phyloP scores from a whole-genome alignment of 2,797 vertebrate genomes.

The Propithecus perrieri region DNA sequence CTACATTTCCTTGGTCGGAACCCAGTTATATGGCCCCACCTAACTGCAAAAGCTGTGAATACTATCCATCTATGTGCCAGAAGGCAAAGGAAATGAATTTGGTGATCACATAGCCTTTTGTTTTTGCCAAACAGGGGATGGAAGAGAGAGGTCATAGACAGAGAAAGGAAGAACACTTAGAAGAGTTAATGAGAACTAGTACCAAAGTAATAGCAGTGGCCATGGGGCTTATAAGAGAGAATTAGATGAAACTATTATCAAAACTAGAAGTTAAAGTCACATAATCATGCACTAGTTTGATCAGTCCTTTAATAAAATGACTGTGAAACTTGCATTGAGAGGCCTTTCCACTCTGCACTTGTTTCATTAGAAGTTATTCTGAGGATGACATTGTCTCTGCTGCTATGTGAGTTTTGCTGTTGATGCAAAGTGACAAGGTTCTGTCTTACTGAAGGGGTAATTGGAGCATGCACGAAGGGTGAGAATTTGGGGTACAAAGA shows the following conservation, averaged over 20 bases:
- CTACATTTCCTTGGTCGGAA: background rate
- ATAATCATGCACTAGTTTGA: background rate
- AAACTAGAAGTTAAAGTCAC: background rate
- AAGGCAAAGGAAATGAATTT: conserved; percentile 22
- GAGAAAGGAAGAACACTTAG: background rate
- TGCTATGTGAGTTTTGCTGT: conserved; percentile 6
- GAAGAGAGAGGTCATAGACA: background rate
- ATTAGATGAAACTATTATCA: background rate
- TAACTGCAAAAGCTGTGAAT: background rate
- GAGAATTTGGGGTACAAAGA: background rate
- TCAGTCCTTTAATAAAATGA: conserved; percentile 12
- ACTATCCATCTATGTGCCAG: background rate
- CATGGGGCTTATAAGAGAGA: background rate
- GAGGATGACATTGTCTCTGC: background rate
- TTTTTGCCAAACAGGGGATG: background rate
- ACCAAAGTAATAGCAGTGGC: background rate
- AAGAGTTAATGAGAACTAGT: background rate
- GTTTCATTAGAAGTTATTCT: background rate
- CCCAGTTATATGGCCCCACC: background rate
- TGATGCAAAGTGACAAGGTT: conserved; percentile 26
- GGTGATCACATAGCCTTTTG: background rate
- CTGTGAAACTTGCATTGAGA: background rate
- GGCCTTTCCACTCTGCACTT: background rate
- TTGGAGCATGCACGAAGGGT: background rate
- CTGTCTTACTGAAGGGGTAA: background rate